These are phyloP conservation scores for Drosophila pallidifrons DNA, from an alignment of 1,140 invertebrate species.

Conservation along the genomic window DNA sequence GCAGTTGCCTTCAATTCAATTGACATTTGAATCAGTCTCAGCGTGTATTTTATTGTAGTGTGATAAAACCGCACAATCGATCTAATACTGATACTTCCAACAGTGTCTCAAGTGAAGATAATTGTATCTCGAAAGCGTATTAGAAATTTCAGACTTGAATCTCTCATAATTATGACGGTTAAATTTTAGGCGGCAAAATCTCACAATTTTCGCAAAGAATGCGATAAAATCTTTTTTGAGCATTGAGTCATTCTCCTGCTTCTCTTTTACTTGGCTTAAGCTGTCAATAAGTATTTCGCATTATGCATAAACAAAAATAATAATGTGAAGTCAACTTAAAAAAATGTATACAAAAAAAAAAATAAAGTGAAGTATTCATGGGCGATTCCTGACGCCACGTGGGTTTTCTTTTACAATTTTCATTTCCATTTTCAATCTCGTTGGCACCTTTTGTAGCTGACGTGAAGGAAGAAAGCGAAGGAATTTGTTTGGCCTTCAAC, in stretches of 20 bases:
- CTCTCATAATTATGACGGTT: too few species aligned
- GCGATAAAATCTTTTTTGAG: conserved; percentile 36
- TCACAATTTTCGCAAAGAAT: conserved; percentile 25
- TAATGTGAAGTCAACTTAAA: conserved; percentile 62
- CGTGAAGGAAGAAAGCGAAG: conserved; percentile 50
- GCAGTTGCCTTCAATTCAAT: conserved; percentile 49
- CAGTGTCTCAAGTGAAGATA: conserved; percentile 18
- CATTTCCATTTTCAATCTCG: conserved; percentile 27
- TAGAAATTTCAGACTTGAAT: too few species aligned
- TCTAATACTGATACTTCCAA: not conserved
- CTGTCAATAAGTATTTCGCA: conserved; percentile 76
- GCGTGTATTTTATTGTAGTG: conserved; percentile 53
- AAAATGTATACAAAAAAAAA: conserved; percentile 35
- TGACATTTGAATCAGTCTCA: conserved; percentile 33
- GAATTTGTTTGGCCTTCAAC: conserved; percentile 64
- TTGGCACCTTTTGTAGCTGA: conserved; percentile 12
- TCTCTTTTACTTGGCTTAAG: conserved; percentile 24
- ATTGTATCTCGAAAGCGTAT: not conserved
- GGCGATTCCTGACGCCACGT: conserved; percentile 54
- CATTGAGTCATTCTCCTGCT: not conserved
- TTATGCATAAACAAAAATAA: conserved; percentile 62
- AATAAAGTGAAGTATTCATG: not conserved
- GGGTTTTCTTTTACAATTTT: conserved; percentile 48
- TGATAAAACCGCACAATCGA: conserved; percentile 21
- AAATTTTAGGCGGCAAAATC: conserved; percentile 5